Percentiles rank a stretch among this genome's conserved stretches.
phyloP scores from a whole-genome alignment of 2,113 vertebrate genomes.

The Naja naja region DNA sequence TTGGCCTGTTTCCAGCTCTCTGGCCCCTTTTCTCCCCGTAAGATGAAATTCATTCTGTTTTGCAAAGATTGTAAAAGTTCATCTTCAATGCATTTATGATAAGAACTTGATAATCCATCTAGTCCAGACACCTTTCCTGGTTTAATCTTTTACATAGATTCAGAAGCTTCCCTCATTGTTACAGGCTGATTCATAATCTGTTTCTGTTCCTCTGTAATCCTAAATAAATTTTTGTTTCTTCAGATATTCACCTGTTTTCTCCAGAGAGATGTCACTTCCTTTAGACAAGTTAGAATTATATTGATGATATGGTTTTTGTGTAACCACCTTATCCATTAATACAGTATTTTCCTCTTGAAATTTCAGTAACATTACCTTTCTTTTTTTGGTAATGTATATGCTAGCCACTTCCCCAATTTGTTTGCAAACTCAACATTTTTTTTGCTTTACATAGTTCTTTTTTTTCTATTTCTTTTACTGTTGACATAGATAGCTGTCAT shows the following conservation, averaged over 20 bases:
- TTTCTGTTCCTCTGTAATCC: not conserved
- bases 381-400: not conserved
- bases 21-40: not conserved
- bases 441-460: not conserved
- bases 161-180: not conserved
- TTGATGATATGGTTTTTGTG: not conserved
- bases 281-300: not conserved
- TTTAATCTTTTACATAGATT: not conserved
- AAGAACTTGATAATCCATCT: not conserved
- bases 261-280: not conserved
- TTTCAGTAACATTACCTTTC: not conserved
- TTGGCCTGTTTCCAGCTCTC: not conserved
- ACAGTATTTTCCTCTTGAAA: not conserved
- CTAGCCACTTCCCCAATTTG: not conserved
- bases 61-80: not conserved
- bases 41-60: not conserved
- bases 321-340: not conserved
- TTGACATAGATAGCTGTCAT: not conserved
- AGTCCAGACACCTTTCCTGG: not conserved
- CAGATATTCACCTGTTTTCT: not conserved
- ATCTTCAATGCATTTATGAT: not conserved
- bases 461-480: not conserved
- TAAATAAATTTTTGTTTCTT: not conserved
- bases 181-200: not conserved
- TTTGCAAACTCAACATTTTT: not conserved